phyloP scores from a whole-genome alignment of 1,140 invertebrate species.

The Euwallacea similis region DNA sequence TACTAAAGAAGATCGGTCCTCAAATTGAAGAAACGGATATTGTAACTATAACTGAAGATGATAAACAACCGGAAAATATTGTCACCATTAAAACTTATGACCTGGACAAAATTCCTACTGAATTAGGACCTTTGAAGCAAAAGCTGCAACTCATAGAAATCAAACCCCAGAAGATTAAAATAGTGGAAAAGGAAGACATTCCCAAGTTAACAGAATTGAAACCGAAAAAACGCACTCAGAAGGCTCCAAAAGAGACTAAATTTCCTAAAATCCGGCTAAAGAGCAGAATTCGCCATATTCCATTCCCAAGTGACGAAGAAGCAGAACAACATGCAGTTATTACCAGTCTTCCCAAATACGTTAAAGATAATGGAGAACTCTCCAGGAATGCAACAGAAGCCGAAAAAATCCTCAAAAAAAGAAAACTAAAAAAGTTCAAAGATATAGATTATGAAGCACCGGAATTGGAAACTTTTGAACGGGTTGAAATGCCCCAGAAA shows the following conservation, averaged over 20 bases:
- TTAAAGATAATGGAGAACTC: conserved; percentile 63
- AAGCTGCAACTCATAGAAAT: conserved; percentile 41
- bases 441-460: conserved; percentile 70
- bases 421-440: conserved; percentile 62
- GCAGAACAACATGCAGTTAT: conserved; percentile 57
- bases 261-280: conserved; percentile 68
- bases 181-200: conserved; percentile 39
- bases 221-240: conserved; percentile 45
- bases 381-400: conserved; percentile 72
- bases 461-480: conserved; percentile 71
- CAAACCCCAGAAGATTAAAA: conserved; percentile 40
- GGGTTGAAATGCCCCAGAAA: conserved; percentile 57
- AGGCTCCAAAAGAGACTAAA: conserved; percentile 53
- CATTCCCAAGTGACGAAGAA: conserved; percentile 60
- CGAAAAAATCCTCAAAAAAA: conserved; percentile 62
- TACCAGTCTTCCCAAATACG: conserved; percentile 58
- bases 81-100: conserved; percentile 43
- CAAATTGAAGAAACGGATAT: conserved; percentile 50
- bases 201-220: conserved; percentile 45
- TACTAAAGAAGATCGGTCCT: conserved; percentile 46
- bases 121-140: conserved; percentile 35
- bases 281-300: conserved; percentile 63
- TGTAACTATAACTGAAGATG: conserved; percentile 50
- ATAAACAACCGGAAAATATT: conserved; percentile 47
- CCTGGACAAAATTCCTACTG: conserved; percentile 14